These are phyloP conservation scores for Capreolus pygargus DNA, from an alignment of 2,113 vertebrate species.

Conservation along the genomic window DNA sequence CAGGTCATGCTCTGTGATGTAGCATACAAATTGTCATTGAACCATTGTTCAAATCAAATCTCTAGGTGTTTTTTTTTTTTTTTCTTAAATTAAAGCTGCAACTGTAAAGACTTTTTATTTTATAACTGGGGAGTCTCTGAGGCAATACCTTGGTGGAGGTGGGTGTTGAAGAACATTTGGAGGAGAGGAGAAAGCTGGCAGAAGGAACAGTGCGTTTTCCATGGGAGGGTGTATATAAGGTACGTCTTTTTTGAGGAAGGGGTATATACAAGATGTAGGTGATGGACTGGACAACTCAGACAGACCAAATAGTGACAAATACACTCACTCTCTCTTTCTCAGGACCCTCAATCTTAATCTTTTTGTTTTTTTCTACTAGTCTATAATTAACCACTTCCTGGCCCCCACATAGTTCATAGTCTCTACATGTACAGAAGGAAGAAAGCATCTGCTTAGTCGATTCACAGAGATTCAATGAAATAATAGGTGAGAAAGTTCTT, in stretches of 20 bases:
- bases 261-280: not conserved
- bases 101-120: not conserved
- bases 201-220: not conserved
- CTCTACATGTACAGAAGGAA: not conserved
- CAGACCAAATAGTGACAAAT: not conserved
- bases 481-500: not conserved
- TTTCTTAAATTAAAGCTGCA: not conserved
- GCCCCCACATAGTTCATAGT: not conserved
- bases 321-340: not conserved
- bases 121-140: not conserved
- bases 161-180: not conserved
- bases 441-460: not conserved
- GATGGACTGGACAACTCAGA: not conserved
- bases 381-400: not conserved
- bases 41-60: not conserved
- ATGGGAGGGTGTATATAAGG: not conserved
- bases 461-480: not conserved
- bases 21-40: not conserved
- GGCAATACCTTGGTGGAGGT: not conserved
- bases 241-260: not conserved
- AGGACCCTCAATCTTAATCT: not conserved
- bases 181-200: not conserved
- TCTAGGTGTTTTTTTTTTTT: not conserved
- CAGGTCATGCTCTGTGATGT: not conserved
- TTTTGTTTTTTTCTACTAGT: not conserved